phyloP scores from a whole-genome alignment of 2,113 vertebrate genomes.

The Nymphicus hollandicus region DNA sequence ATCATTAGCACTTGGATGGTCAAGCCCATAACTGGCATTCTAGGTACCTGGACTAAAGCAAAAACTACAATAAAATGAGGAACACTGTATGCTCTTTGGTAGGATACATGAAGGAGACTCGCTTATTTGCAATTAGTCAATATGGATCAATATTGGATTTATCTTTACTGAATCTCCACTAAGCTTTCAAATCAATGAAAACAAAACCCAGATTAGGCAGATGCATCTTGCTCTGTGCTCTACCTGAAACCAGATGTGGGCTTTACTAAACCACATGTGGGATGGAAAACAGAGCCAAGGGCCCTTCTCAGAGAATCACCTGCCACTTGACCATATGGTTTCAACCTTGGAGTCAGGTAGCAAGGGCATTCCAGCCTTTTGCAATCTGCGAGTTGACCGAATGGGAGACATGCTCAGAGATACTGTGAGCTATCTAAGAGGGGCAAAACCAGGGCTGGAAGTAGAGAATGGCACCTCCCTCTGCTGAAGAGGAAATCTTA shows the following conservation, averaged over 20 bases:
- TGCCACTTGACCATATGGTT: constrained; percentile 65
- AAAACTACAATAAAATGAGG: neutral
- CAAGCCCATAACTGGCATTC: neutral
- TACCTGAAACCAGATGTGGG: constrained; percentile 51
- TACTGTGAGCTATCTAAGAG: neutral
- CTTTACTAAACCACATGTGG: constrained; percentile 65
- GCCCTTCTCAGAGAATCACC: constrained; percentile 64
- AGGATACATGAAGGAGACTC: neutral
- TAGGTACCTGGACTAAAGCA: neutral
- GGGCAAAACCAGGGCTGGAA: neutral
- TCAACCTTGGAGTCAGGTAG: constrained; percentile 64
- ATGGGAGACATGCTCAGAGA: neutral
- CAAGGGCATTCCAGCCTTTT: constrained; percentile 59
- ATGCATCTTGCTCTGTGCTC: constrained; percentile 34
- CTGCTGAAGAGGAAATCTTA: neutral
- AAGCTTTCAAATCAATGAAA: constrained; percentile 28
- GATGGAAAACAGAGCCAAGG: constrained; percentile 64
- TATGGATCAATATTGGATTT: constrained; percentile 10
- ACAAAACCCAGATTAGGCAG: constrained; percentile 41
- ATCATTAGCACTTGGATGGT: neutral
- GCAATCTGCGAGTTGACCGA: neutral
- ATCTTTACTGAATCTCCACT: neutral
- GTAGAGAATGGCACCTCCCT: neutral
- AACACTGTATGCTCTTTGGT: neutral
- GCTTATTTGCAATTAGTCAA: neutral